Base-by-base conservation (phyloP, 2,888 invertebrate species). In the Encarsia formosa region DNA sequence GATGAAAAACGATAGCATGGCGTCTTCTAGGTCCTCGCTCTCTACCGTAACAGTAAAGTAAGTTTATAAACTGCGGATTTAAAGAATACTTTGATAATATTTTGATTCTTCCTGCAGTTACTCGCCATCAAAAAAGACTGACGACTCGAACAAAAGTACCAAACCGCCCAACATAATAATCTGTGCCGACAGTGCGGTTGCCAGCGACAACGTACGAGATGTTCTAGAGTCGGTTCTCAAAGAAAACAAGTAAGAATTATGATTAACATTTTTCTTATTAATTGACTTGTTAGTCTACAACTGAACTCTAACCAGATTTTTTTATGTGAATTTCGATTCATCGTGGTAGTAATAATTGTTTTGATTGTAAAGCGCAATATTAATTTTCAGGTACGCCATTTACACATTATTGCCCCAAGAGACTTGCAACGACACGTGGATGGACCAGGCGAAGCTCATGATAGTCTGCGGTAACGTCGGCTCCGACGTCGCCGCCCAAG, bases 101-200 rank as follows among this genome's bases (percentile, higher is more conserved):
- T 34, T 35, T 31, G 6, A 37, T 44, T 52, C 48, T 34, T 59
- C n/a, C n/a, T 49, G 40, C 52, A 68, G 68, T 41, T 60, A 35
- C 46, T 59, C 61, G 13, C 59, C 62, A 51, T 61, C 71, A 2
- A 69, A 70, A 53, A 65, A 73, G n/a, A 75, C 74, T 55, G 73
- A 74, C 24, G 60, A 61, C 20, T 59, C 55, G 39, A 77, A 76
- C 68, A 72, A 71, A 68, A 74, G 77, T 64, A 77, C 79, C 3
- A 89, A 88, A 71, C 88, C 90, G 40, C 86, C 88, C 3, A 90
- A 89, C 76, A 82, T 91, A 64, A 77, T 91, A 54, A 86, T 91
- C 60, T 90, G 86, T 72, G 87, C 89, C 3, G 90, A 91, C 71
- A 89, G 87, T 71, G 71, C 81, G 51, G 81, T 82, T 22, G 84